A percentile compares a stretch with the other conserved stretches of the same genome.
Evolutionary conservation across 2,797 vertebrate genomes (phyloP).

Genomic region (Gambusia yucatana): DNA sequence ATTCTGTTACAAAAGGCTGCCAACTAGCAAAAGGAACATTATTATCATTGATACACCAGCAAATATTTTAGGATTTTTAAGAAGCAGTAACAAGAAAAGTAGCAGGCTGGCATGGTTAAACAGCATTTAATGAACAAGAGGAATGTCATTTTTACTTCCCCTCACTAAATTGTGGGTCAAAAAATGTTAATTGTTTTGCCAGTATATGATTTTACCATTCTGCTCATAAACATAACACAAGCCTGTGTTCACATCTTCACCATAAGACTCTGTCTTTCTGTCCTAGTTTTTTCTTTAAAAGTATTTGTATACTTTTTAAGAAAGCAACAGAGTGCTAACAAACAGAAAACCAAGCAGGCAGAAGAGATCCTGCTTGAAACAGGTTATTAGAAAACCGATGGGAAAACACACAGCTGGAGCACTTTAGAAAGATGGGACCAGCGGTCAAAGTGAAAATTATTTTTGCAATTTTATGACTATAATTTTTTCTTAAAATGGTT

Average conservation of each 20-base stretch:
- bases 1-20: not conserved
- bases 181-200: not conserved
- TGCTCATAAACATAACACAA: not conserved
- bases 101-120: not conserved
- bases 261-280: not conserved
- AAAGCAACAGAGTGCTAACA: not conserved
- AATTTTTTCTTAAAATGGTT: not conserved
- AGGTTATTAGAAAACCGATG: not conserved
- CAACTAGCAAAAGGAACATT: not conserved
- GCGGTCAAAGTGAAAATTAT: not conserved
- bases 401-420: conserved; percentile 6
- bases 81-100: not conserved
- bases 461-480: not conserved
- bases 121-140: not conserved
- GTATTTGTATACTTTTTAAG: not conserved
- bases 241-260: not conserved
- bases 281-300: not conserved
- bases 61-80: not conserved
- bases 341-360: not conserved
- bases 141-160: not conserved
- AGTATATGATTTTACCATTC: not conserved
- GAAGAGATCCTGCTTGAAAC: not conserved
- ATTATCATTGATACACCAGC: not conserved
- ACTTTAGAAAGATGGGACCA: not conserved
- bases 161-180: not conserved